phyloP scores from a whole-genome alignment of 2,888 invertebrate species.

The Dryomyza anilis region DNA sequence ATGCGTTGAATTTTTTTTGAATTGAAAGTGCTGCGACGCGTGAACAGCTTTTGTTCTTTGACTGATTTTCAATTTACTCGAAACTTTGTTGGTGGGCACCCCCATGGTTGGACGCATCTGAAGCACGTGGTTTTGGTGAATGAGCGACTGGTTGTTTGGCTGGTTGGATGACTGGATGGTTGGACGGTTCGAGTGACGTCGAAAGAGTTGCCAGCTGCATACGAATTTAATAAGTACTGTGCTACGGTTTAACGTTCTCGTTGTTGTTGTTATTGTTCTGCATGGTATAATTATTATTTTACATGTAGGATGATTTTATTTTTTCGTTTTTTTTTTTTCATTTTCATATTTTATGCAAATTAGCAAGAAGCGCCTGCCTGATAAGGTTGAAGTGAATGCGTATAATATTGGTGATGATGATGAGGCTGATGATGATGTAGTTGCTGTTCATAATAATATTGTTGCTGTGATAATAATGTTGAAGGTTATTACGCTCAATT shows the following conservation, averaged over 20 bases:
- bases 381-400: neutral
- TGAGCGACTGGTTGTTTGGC: no score
- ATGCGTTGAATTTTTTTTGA: no score
- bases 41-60: no score
- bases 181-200: neutral
- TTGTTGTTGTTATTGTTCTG: slow-evolving; percentile 1
- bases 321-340: neutral
- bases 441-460: neutral
- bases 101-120: neutral
- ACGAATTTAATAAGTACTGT: no score
- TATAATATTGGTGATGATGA: neutral
- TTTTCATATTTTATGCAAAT: slow-evolving; percentile 21
- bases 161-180: neutral
- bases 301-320: neutral
- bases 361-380: slow-evolving; percentile 5
- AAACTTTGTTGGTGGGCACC: slow-evolving; percentile 22
- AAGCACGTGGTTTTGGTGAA: slow-evolving; percentile 2
- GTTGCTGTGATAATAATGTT: slow-evolving; percentile 34
- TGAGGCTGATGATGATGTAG: slow-evolving; percentile 5
- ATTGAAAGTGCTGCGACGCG: no score
- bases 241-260: neutral
- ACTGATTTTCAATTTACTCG: slow-evolving; percentile 15
- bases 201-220: slow-evolving; percentile 7
- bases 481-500: slow-evolving; percentile 40
- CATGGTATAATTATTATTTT: neutral